phyloP scores from a whole-genome alignment of 1,140 invertebrate genomes.

The Capitella teleta region DNA sequence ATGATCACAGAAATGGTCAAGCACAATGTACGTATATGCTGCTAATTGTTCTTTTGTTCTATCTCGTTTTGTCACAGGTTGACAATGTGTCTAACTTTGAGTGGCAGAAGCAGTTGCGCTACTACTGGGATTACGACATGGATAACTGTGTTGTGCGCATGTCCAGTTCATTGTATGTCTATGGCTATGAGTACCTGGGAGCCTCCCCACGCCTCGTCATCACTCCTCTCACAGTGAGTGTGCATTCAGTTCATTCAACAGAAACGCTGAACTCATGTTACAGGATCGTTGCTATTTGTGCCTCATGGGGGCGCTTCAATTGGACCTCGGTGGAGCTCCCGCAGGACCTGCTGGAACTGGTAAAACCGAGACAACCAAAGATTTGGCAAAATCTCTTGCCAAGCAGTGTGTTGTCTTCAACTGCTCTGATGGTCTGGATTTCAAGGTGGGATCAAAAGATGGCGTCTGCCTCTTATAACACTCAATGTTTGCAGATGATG shows the following conservation, averaged over 20 bases:
- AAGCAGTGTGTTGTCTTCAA: conserved; percentile 85
- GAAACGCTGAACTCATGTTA: conserved; percentile 38
- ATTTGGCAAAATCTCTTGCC: conserved; percentile 73
- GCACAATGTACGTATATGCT: not conserved
- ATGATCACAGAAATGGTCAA: conserved; percentile 60
- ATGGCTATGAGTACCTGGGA: conserved; percentile 44
- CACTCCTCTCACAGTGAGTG: conserved; percentile 42
- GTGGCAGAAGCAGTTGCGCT: conserved; percentile 44
- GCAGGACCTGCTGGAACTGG: conserved; percentile 44
- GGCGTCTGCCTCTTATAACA: conserved; percentile 3
- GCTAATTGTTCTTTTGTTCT: not conserved
- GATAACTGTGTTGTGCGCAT: conserved; percentile 41
- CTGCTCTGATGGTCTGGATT: conserved; percentile 78
- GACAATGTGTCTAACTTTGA: conserved; percentile 45
- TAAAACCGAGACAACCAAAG: conserved; percentile 54
- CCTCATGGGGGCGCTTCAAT: conserved; percentile 72
- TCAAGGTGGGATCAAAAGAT: conserved; percentile 54
- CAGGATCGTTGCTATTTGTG: conserved; percentile 29
- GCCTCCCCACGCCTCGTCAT: conserved; percentile 42
- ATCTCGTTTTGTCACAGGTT: conserved; percentile 16
- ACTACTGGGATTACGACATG: conserved; percentile 41
- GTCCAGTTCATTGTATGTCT: conserved; percentile 41
- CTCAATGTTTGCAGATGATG: conserved; percentile 68
- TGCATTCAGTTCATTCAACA: not conserved
- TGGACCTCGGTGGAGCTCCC: conserved; percentile 59